phyloP scores from a whole-genome alignment of 2,888 invertebrate species.

The Ernsta delagoae region DNA sequence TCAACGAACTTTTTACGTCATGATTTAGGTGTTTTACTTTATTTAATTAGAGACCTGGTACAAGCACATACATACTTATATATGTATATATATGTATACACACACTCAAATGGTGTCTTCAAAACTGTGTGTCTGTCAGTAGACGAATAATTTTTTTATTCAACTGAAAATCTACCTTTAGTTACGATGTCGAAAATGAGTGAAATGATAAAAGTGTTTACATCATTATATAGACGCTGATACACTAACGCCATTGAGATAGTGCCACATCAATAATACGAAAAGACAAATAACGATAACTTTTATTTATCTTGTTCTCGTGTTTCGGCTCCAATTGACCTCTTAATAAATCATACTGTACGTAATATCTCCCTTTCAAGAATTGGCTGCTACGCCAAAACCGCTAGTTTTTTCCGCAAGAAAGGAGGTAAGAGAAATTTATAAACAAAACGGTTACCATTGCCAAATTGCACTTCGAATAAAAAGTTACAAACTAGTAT shows the following conservation, averaged over 20 bases:
- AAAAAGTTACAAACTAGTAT: neutral
- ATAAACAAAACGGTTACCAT: slow-evolving; percentile 3
- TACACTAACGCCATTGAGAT: neutral
- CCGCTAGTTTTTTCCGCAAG: neutral
- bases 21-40: too few species aligned
- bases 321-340: slow-evolving; percentile 16
- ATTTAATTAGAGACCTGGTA: too few species aligned
- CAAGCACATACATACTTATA: too few species aligned
- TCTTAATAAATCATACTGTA: slow-evolving; percentile 22
- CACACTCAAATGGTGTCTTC: too few species aligned
- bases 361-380: slow-evolving; percentile 7
- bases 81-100: too few species aligned
- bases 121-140: neutral
- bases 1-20: too few species aligned
- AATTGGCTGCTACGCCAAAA: slow-evolving; percentile 22
- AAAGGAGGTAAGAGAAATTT: slow-evolving; percentile 8
- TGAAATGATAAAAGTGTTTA: slow-evolving; percentile 8
- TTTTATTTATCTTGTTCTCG: neutral
- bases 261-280: neutral
- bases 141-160: neutral
- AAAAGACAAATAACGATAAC: slow-evolving; percentile 3
- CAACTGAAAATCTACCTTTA: neutral
- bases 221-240: slow-evolving; percentile 1
- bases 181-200: neutral
- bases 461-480: slow-evolving; percentile 7